Percentiles rank a stretch among this genome's conserved stretches.
phyloP scores from a whole-genome alignment of 2,113 vertebrate genomes.

The Syngnathus scovelli region DNA sequence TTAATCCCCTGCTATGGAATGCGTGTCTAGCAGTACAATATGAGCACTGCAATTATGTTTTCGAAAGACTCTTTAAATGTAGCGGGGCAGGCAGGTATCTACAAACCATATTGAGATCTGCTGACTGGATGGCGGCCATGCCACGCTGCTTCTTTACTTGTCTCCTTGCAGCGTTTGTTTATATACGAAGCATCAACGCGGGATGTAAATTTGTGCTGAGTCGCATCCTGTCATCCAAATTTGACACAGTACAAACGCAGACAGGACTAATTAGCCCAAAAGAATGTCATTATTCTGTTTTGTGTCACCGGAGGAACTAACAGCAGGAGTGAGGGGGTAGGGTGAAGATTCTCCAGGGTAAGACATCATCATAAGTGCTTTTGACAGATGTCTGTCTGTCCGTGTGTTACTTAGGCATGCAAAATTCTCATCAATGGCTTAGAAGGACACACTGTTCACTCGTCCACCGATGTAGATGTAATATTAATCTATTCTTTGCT shows the following conservation, averaged over 20 bases:
- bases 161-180: not conserved
- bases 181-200: not conserved
- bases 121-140: not conserved
- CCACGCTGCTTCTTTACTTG: not conserved
- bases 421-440: constrained; percentile 19
- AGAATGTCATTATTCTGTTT: not conserved
- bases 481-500: constrained; percentile 27
- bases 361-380: not conserved
- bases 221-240: not conserved
- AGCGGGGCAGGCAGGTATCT: not conserved
- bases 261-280: not conserved
- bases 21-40: not conserved
- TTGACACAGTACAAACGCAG: not conserved
- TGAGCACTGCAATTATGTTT: not conserved
- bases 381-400: constrained; percentile 12
- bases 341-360: constrained; percentile 5
- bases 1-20: constrained; percentile 1
- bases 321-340: not conserved
- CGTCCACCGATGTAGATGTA: constrained; percentile 11
- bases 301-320: constrained; percentile 1
- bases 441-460: constrained; percentile 1
- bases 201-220: not conserved
- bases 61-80: not conserved
- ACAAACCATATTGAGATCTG: not conserved
- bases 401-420: constrained; percentile 18